Evolutionary conservation across 2,113 vertebrate species (phyloP).

Genomic region (Prinia subflava): DNA sequence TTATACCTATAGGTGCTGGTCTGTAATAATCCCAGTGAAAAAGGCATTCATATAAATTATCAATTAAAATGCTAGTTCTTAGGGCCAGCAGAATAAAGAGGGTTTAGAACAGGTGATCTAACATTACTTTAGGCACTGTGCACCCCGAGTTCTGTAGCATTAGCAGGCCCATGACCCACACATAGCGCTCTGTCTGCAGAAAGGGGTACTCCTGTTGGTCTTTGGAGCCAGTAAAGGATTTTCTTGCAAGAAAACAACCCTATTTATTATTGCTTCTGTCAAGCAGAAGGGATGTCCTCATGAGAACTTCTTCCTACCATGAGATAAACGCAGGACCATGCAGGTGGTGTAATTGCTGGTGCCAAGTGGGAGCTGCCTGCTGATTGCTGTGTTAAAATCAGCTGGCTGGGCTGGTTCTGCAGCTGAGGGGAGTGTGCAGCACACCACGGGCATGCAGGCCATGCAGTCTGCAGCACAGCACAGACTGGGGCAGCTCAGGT

Average conservation of each 20-base stretch:
- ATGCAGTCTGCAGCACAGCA: neutral
- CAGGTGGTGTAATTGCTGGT: neutral
- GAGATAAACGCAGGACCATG: neutral
- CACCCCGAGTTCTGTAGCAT: neutral
- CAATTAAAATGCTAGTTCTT: neutral
- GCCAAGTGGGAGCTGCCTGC: neutral
- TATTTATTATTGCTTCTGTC: neutral
- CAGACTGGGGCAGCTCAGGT: neutral
- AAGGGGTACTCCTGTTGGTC: neutral
- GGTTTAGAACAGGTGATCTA: neutral
- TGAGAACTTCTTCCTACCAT: neutral
- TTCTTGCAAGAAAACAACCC: neutral
- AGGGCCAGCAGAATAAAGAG: neutral
- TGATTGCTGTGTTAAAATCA: neutral
- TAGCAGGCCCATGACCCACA: fast-evolving
- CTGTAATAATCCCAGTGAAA: neutral
- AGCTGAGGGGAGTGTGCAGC: neutral
- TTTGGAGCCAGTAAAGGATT: neutral
- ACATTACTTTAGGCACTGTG: neutral
- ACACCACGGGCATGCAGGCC: fast-evolving
- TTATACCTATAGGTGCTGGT: neutral
- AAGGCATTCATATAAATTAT: neutral
- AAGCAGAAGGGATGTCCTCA: neutral
- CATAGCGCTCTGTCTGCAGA: neutral
- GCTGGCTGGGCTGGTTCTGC: neutral